These are phyloP conservation scores for Etheostoma spectabile DNA, from an alignment of 2,113 vertebrate genomes.

Conservation along the genomic window DNA sequence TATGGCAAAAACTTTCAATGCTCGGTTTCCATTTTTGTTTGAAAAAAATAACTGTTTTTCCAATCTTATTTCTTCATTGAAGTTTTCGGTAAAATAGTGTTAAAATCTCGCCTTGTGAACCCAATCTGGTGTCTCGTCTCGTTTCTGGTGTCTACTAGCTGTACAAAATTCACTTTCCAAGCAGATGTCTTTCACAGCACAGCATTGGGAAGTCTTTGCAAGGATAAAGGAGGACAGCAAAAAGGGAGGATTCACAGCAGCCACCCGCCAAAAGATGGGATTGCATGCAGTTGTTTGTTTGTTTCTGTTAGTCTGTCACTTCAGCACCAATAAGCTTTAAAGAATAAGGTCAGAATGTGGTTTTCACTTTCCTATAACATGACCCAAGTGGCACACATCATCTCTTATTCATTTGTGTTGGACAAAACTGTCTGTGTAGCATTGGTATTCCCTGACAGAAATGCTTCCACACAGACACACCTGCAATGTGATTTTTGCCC, in stretches of 20 bases:
- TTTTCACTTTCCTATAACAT: background rate
- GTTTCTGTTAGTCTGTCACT: constrained; percentile 12
- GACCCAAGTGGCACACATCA: background rate
- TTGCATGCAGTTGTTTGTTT: constrained; percentile 27
- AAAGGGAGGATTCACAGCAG: constrained; percentile 11
- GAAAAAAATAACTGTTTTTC: too few species aligned
- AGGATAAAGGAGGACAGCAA: constrained; percentile 43
- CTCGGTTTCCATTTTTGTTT: too few species aligned
- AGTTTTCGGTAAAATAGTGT: too few species aligned
- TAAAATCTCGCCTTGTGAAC: too few species aligned
- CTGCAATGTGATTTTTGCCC: background rate
- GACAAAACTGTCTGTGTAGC: background rate
- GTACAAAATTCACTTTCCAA: constrained; percentile 31
- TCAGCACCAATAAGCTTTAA: constrained; percentile 10
- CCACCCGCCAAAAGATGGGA: constrained; percentile 18
- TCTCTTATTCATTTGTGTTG: background rate
- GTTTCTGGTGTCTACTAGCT: background rate
- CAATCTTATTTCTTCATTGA: too few species aligned
- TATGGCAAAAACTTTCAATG: too few species aligned
- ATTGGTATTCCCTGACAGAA: too few species aligned
- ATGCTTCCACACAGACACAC: background rate
- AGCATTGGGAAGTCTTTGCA: constrained; percentile 18
- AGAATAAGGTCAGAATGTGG: constrained; percentile 7
- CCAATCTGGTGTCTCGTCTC: too few species aligned
- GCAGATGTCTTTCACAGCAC: constrained; percentile 41